A percentile compares a stretch with the other conserved stretches of the same genome.
These are phyloP conservation scores for Spizaetus ornatus DNA, from an alignment of 2,113 vertebrate genomes.

Conservation along the genomic window DNA sequence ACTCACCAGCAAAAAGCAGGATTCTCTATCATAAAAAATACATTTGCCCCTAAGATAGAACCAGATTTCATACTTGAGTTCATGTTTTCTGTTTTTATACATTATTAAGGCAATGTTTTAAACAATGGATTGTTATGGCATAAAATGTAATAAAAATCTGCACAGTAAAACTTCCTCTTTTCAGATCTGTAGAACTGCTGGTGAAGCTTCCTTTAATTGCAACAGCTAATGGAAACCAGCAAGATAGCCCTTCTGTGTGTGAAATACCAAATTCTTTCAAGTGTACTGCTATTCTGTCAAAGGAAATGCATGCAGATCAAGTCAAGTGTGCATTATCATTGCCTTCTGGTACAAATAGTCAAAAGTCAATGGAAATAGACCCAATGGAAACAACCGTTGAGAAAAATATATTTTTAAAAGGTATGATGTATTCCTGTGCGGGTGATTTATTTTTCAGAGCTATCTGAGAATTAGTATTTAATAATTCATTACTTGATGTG, in stretches of 20 bases:
- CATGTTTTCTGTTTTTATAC: background rate
- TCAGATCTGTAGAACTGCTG: background rate
- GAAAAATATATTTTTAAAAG: constrained; percentile 34
- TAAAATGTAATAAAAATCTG: background rate
- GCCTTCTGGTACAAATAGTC: constrained; percentile 22
- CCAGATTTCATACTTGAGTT: background rate
- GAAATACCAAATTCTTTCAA: background rate
- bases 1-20: background rate
- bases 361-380: constrained; percentile 5
- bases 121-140: background rate
- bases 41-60: background rate
- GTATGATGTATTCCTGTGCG: constrained; percentile 33
- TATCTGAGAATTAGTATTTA: background rate
- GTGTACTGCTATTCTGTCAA: background rate
- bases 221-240: constrained; percentile 8
- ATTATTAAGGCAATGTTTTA: background rate
- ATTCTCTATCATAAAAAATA: background rate
- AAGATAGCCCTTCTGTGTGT: background rate
- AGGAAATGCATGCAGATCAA: background rate
- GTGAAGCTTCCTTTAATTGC: constrained; percentile 34
- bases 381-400: background rate
- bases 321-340: background rate
- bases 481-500: background rate
- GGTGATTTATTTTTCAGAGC: background rate
- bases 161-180: background rate